phyloP scores from a whole-genome alignment of 2,797 vertebrate genomes.

The Neomorphus geoffroyi region DNA sequence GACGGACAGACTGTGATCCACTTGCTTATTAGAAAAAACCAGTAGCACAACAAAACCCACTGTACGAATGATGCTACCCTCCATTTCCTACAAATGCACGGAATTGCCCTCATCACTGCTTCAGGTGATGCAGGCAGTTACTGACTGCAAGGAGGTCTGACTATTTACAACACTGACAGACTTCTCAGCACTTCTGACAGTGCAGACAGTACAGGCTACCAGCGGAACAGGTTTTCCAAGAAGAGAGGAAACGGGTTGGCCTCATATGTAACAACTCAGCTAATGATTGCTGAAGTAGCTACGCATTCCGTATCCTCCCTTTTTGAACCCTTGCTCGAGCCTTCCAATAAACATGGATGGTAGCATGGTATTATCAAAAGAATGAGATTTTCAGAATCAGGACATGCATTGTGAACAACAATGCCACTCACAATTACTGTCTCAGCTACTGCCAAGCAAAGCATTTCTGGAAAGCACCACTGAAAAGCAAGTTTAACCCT shows the following conservation, averaged over 20 bases:
- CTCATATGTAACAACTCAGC: neutral
- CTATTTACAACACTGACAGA: neutral
- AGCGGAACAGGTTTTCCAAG: neutral
- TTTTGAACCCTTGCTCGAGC: neutral
- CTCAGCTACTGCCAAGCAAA: neutral
- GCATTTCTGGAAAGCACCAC: neutral
- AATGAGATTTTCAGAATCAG: neutral
- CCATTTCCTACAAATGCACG: neutral
- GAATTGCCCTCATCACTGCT: neutral
- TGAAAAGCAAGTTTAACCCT: neutral
- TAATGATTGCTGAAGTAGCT: neutral
- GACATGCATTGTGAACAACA: neutral
- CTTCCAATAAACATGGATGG: neutral
- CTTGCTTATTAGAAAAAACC: neutral
- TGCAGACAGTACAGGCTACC: neutral
- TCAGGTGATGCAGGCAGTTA: neutral
- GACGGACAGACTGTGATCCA: neutral
- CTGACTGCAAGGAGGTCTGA: neutral
- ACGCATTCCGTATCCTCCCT: neutral
- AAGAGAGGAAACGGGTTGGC: neutral
- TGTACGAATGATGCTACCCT: neutral
- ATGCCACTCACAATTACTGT: neutral
- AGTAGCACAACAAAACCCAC: neutral
- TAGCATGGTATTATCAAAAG: neutral
- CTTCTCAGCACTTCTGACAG: neutral